Conservation (phyloP, 2,888 invertebrate species). For the Chouioia cunea region DNA sequence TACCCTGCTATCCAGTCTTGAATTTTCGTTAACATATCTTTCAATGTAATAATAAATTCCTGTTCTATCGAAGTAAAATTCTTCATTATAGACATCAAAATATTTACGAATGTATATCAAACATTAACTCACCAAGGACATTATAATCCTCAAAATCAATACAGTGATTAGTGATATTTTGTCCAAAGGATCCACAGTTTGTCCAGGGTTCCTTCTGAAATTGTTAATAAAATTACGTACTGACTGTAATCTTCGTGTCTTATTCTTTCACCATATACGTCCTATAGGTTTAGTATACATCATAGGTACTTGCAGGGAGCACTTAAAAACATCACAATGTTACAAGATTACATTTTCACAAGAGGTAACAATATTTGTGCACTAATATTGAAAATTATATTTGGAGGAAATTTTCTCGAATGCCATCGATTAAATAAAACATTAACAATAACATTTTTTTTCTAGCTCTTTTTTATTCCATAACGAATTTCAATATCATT, state of each 20-base stretch:
- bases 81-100: neutral
- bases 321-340: no score
- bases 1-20: neutral
- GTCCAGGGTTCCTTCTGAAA: constrained; percentile 4
- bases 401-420: no score
- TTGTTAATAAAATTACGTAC: constrained; percentile 54
- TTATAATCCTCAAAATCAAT: constrained; percentile 18
- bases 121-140: neutral
- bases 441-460: neutral
- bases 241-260: constrained; percentile 28
- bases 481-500: no score
- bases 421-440: no score
- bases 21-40: neutral
- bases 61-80: neutral
- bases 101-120: constrained; percentile 25
- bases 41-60: neutral
- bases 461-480: no score
- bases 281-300: constrained; percentile 30
- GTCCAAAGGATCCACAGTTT: constrained; percentile 53
- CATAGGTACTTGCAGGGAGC: no score
- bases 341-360: no score
- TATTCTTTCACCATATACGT: constrained; percentile 8
- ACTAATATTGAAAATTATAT: no score
- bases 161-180: constrained; percentile 51
- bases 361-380: no score